phyloP scores from a whole-genome alignment of 1,140 invertebrate genomes.

The Philotrypesis tridentata region DNA sequence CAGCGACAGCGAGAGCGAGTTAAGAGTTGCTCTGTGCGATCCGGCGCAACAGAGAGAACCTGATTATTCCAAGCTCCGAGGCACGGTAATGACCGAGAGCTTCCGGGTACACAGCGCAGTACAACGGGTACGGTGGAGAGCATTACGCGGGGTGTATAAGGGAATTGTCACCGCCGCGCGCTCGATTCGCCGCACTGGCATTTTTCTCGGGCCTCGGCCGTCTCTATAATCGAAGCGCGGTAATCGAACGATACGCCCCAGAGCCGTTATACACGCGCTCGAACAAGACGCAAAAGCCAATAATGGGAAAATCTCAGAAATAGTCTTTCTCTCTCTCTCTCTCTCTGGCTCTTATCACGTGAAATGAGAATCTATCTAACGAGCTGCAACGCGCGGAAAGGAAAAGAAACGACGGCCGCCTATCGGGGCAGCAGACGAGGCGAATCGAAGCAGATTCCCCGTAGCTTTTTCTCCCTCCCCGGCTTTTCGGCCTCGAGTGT shows the following conservation, averaged over 20 bases:
- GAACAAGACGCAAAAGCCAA: background rate
- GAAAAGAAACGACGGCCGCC: constrained; percentile 2
- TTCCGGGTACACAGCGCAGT: too few relatives aligned
- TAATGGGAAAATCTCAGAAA: background rate
- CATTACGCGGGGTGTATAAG: too few relatives aligned
- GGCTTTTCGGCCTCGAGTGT: constrained; percentile 22
- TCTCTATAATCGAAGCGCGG: too few relatives aligned
- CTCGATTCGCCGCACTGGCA: too few relatives aligned
- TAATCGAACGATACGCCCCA: background rate
- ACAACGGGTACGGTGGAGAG: too few relatives aligned
- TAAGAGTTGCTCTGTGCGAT: too few relatives aligned
- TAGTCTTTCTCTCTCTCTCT: background rate
- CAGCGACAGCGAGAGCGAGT: background rate
- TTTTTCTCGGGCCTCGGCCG: too few relatives aligned
- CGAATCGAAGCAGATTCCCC: background rate
- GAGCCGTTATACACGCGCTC: background rate
- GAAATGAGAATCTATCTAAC: constrained; percentile 45
- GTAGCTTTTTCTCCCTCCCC: background rate
- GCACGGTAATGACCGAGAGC: too few relatives aligned
- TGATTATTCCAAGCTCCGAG: constrained; percentile 23
- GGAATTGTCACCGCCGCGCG: too few relatives aligned
- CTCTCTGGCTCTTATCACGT: background rate
- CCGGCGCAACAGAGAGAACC: background rate
- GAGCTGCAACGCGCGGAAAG: constrained; percentile 5
- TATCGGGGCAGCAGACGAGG: constrained; percentile 1